phyloP scores from a whole-genome alignment of 2,888 invertebrate genomes.

The Tachina fera region DNA sequence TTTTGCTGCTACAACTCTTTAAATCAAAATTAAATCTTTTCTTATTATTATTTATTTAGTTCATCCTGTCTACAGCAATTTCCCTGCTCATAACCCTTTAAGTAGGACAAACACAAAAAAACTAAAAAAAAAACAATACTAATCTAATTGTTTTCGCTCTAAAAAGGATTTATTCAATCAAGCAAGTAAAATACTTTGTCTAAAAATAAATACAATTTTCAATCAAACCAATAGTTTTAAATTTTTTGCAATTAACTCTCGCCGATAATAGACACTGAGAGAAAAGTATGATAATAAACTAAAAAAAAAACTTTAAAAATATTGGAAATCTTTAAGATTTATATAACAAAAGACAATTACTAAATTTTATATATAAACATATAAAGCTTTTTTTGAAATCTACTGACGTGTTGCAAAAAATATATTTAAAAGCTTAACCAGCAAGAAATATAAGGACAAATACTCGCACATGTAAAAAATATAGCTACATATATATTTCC shows the following conservation, averaged over 20 bases:
- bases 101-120: slow-evolving; percentile 36
- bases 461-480: too few species aligned
- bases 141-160: slow-evolving; percentile 70
- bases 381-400: too few species aligned
- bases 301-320: neutral
- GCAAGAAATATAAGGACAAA: too few species aligned
- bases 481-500: neutral
- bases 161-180: slow-evolving; percentile 66
- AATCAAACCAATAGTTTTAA: slow-evolving; percentile 53
- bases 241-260: slow-evolving; percentile 49
- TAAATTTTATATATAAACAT: too few species aligned
- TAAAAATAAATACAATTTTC: slow-evolving; percentile 67
- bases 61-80: slow-evolving; percentile 52
- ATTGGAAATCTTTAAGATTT: neutral
- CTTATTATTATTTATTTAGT: slow-evolving; percentile 49
- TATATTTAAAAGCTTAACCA: too few species aligned
- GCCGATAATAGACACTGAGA: slow-evolving; percentile 11
- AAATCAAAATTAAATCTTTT: slow-evolving; percentile 21
- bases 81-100: slow-evolving; percentile 35
- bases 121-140: slow-evolving; percentile 19
- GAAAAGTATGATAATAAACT: neutral
- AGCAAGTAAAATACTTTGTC: slow-evolving; percentile 62
- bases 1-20: neutral
- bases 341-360: too few species aligned
- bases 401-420: too few species aligned